Conservation (phyloP, 2,797 vertebrate genomes). For the Menidia menidia region DNA sequence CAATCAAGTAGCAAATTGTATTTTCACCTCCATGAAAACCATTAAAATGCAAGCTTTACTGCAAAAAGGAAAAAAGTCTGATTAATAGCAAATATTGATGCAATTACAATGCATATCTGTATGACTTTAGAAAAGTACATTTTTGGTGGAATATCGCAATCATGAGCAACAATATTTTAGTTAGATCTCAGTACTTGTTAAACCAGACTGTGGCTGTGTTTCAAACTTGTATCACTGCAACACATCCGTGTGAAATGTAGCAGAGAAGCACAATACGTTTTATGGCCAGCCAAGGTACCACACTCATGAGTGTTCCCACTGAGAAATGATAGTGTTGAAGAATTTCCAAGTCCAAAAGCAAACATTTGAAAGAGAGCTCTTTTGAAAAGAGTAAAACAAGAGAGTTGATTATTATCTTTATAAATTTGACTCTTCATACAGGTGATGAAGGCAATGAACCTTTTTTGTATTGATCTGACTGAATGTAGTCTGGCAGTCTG, state of each 20-base stretch:
- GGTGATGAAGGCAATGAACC: neutral
- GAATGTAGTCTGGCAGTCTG: neutral
- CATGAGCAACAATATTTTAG: neutral
- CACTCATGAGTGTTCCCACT: conserved; percentile 43
- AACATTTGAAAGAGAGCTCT: neutral
- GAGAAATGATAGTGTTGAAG: conserved; percentile 6
- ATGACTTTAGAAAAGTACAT: neutral
- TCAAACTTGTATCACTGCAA: conserved; percentile 5
- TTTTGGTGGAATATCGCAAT: neutral
- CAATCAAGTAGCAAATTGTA: conserved; percentile 1
- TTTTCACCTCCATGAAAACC: neutral
- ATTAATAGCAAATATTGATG: conserved; percentile 2
- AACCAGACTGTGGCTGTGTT: conserved; percentile 14
- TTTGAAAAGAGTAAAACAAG: too few relatives aligned
- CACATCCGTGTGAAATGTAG: conserved; percentile 38
- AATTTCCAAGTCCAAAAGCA: neutral
- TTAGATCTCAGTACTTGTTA: neutral
- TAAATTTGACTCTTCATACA: too few relatives aligned
- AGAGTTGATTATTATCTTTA: neutral
- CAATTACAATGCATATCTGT: neutral
- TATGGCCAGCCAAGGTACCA: conserved; percentile 18
- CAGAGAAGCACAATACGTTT: conserved; percentile 34
- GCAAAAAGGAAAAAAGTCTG: neutral
- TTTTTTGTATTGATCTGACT: conserved; percentile 1
- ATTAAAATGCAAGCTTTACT: neutral